A percentile compares a stretch with the other conserved stretches of the same genome.
Conservation (phyloP, 2,797 vertebrate species). For the Toxotes lorentzi region DNA sequence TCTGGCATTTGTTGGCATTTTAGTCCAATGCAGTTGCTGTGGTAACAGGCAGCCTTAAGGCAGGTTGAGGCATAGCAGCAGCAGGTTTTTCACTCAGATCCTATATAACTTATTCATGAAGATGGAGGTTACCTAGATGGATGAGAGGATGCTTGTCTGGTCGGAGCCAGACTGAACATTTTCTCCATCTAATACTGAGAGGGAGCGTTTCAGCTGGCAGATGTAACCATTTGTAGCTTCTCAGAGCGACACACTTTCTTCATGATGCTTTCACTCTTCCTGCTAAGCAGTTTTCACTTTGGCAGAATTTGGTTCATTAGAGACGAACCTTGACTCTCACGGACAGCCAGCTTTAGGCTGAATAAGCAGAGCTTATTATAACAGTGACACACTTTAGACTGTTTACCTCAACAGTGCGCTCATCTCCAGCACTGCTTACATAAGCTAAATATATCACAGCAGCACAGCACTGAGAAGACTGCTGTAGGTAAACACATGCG, state of each 20-base stretch:
- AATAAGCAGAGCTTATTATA: conserved; percentile 61
- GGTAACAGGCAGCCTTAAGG: conserved; percentile 63
- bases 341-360: conserved; percentile 31
- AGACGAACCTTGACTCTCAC: conserved; percentile 14
- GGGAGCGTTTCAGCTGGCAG: not conserved
- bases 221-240: conserved; percentile 3
- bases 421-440: conserved; percentile 45
- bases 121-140: conserved; percentile 24
- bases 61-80: conserved; percentile 28
- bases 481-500: conserved; percentile 44
- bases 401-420: conserved; percentile 41
- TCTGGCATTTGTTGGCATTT: conserved; percentile 74
- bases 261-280: conserved; percentile 4
- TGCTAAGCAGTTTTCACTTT: conserved; percentile 39
- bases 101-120: conserved; percentile 66
- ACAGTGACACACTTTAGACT: conserved; percentile 61
- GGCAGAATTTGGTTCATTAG: conserved; percentile 30
- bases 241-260: conserved; percentile 2
- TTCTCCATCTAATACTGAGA: not conserved
- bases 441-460: conserved; percentile 41
- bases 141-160: conserved; percentile 20
- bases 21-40: conserved; percentile 69
- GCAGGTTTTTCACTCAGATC: conserved; percentile 38
- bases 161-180: not conserved
- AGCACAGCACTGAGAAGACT: conserved; percentile 3